Conservation (phyloP, 2,113 vertebrate genomes). For the Stigmatopora nigra region DNA sequence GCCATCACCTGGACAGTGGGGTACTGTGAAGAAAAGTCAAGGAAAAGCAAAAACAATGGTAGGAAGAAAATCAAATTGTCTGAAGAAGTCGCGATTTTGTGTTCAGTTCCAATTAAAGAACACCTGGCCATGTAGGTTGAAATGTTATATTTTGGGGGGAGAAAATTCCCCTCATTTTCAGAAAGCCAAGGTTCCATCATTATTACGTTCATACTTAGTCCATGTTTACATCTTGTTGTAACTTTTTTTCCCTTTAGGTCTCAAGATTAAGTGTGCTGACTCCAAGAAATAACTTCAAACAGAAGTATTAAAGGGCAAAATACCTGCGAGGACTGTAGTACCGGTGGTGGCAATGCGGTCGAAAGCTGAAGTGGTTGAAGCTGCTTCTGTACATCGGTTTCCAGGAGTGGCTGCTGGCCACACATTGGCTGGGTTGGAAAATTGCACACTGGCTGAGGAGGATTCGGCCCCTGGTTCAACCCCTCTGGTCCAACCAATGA, state of each 20-base stretch:
- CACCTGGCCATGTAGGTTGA: too few relatives aligned
- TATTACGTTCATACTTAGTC: too few relatives aligned
- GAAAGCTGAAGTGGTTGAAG: constrained; percentile 75
- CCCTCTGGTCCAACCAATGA: constrained; percentile 57
- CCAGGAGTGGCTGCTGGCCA: constrained; percentile 33
- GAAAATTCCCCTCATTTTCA: too few relatives aligned
- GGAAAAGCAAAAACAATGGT: constrained; percentile 28
- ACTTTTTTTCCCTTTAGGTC: too few relatives aligned
- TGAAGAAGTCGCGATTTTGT: constrained; percentile 3
- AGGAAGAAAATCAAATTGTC: constrained; percentile 39
- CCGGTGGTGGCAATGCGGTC: constrained; percentile 36
- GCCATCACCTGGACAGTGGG: constrained; percentile 60
- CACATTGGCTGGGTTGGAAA: constrained; percentile 35
- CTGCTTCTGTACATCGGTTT: constrained; percentile 37
- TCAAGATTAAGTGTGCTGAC: too few relatives aligned
- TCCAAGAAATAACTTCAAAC: not conserved
- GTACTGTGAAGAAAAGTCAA: constrained; percentile 57
- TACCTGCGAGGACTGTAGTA: constrained; percentile 75
- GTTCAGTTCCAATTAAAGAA: not conserved
- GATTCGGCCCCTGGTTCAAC: constrained; percentile 55
- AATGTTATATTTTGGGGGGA: too few relatives aligned
- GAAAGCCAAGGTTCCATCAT: too few relatives aligned
- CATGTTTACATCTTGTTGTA: too few relatives aligned
- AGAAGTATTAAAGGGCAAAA: not conserved
- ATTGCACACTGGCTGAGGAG: constrained; percentile 62